These are phyloP conservation scores for Synanthedon vespiformis DNA, from an alignment of 2,888 invertebrate species.

Conservation along the genomic window DNA sequence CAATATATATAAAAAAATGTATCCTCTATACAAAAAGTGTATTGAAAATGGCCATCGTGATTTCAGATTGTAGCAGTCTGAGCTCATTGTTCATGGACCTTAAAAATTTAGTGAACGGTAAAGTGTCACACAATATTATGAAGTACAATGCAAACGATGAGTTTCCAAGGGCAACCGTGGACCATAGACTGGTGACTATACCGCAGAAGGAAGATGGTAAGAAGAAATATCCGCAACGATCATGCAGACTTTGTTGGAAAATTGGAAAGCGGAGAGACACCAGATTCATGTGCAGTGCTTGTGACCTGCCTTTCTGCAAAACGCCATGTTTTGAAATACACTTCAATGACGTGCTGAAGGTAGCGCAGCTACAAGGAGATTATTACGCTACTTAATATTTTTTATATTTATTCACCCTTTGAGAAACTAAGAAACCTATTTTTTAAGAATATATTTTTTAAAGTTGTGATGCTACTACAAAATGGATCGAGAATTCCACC, in stretches of 20 bases:
- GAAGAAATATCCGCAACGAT: slow-evolving; percentile 66
- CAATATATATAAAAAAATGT: slow-evolving; percentile 15
- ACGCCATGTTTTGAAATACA: slow-evolving; percentile 64
- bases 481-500: slow-evolving; percentile 35
- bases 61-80: slow-evolving; percentile 67
- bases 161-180: slow-evolving; percentile 33
- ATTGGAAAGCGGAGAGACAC: slow-evolving; percentile 61
- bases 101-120: slow-evolving; percentile 65
- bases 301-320: slow-evolving; percentile 64
- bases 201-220: slow-evolving; percentile 69
- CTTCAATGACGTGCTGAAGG: slow-evolving; percentile 56
- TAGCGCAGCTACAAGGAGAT: slow-evolving; percentile 54
- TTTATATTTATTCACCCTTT: background rate
- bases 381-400: slow-evolving; percentile 49
- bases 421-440: background rate
- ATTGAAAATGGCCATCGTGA: slow-evolving; percentile 69
- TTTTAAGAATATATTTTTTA: slow-evolving; percentile 1
- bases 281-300: slow-evolving; percentile 61
- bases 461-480: background rate
- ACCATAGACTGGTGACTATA: slow-evolving; percentile 59
- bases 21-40: slow-evolving; percentile 19
- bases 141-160: slow-evolving; percentile 40
- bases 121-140: slow-evolving; percentile 42
- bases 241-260: slow-evolving; percentile 65
- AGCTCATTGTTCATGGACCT: slow-evolving; percentile 63